Percentiles rank a stretch among this genome's conserved stretches.
phyloP scores from a whole-genome alignment of 2,888 invertebrate genomes.

The Athrips mouffetella region DNA sequence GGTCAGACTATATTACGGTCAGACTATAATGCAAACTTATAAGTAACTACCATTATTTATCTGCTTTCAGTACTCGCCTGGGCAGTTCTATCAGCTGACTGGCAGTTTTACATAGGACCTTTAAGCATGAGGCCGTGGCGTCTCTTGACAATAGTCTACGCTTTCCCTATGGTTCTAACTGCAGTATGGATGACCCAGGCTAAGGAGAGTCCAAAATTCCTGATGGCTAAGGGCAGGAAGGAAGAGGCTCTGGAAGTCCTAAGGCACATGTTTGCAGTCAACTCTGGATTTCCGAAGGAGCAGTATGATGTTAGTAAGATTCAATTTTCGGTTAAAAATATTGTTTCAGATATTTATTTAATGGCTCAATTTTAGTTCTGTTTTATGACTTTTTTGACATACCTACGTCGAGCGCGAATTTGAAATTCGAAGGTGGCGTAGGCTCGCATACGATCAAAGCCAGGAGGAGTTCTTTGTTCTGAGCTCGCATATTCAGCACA shows the following conservation, averaged over 20 bases:
- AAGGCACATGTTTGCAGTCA: constrained; percentile 46
- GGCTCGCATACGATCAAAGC: too few species aligned
- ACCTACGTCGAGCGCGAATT: too few species aligned
- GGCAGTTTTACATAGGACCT: constrained; percentile 46
- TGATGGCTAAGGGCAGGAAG: constrained; percentile 79
- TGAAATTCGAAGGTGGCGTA: too few species aligned
- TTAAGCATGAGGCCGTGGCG: constrained; percentile 84
- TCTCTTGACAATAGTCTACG: constrained; percentile 81
- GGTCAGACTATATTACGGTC: too few species aligned
- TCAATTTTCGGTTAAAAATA: too few species aligned
- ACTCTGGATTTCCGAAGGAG: constrained; percentile 44
- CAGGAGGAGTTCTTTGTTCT: too few species aligned
- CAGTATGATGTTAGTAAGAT: constrained; percentile 52
- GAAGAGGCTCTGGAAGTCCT: constrained; percentile 75
- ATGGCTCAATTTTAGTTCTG: too few species aligned
- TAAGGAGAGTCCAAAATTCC: constrained; percentile 89
- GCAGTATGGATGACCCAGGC: constrained; percentile 49
- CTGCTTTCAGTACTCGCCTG: constrained; percentile 80
- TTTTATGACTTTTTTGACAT: too few species aligned
- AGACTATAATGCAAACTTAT: too few species aligned
- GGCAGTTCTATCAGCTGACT: constrained; percentile 78
- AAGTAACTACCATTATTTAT: background rate
- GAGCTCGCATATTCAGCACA: too few species aligned
- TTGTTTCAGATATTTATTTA: too few species aligned
- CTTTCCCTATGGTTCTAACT: constrained; percentile 77